Evolutionary conservation across 2,797 vertebrate genomes (phyloP).

Genomic region (Pseudopleuronectes americanus): DNA sequence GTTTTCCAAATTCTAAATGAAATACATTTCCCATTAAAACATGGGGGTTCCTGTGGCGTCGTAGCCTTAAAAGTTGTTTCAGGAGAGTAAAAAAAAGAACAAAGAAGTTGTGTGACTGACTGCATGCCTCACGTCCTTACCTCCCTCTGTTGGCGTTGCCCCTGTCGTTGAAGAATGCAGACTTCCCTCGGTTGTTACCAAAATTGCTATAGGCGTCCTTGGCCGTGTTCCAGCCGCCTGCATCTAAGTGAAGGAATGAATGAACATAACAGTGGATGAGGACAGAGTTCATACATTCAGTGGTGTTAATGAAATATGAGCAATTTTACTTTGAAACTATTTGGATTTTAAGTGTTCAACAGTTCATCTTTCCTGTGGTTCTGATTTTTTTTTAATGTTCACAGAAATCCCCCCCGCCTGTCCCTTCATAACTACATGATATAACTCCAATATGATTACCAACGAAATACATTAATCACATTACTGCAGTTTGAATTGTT

Average conservation of each 20-base stretch:
- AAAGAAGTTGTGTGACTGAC: neutral
- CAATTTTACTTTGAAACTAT: neutral
- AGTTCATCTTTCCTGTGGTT: too few species aligned
- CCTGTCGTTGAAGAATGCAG: conserved; percentile 91
- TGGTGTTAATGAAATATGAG: neutral
- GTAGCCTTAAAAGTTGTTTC: too few species aligned
- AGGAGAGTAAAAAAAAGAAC: too few species aligned
- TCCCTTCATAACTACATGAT: too few species aligned
- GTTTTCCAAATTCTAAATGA: neutral
- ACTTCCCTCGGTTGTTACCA: conserved; percentile 91
- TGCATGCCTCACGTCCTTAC: conserved; percentile 65
- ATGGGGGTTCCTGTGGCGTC: too few species aligned
- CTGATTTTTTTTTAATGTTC: too few species aligned
- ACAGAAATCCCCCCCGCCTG: too few species aligned
- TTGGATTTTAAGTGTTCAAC: neutral
- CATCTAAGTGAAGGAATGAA: conserved; percentile 56
- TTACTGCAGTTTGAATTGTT: too few species aligned
- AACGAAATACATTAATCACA: too few species aligned
- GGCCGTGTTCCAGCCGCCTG: conserved; percentile 88
- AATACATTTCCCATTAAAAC: too few species aligned
- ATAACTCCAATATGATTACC: too few species aligned
- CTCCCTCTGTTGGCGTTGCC: conserved; percentile 90
- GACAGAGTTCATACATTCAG: neutral
- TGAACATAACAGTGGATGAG: neutral
- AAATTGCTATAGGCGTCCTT: conserved; percentile 95